A percentile compares a stretch with the other conserved stretches of the same genome.
Evolutionary conservation across 1,140 invertebrate genomes (phyloP).

Genomic region (Lasioglossum baleicum): DNA sequence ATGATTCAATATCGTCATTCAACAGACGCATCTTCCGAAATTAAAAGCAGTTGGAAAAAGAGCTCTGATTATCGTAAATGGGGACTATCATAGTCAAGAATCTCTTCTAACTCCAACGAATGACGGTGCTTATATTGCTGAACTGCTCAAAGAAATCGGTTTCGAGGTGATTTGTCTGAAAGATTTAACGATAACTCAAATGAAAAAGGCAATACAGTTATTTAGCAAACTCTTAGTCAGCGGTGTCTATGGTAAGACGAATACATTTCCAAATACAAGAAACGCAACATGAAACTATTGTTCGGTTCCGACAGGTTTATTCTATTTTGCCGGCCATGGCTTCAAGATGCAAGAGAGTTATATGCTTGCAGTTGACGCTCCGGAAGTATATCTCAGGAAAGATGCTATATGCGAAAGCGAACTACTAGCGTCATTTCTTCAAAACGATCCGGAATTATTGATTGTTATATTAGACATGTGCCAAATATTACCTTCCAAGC

Average conservation of each 20-base stretch:
- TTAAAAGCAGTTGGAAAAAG: conserved; percentile 72
- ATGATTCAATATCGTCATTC: conserved; percentile 16
- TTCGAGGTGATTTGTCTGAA: conserved; percentile 72
- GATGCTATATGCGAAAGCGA: conserved; percentile 74
- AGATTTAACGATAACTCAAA: conserved; percentile 69
- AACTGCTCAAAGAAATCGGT: conserved; percentile 69
- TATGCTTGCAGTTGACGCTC: conserved; percentile 73
- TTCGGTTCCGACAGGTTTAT: conserved; percentile 63
- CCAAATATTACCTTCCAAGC: conserved; percentile 69
- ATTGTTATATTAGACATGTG: conserved; percentile 75
- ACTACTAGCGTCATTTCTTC: conserved; percentile 65
- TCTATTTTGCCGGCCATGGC: conserved; percentile 77
- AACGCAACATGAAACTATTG: conserved; percentile 6
- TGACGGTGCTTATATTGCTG: conserved; percentile 70
- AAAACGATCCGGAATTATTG: conserved; percentile 71
- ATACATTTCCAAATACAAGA: neutral
- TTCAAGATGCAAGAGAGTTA: conserved; percentile 76
- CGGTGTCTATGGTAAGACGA: conserved; percentile 70
- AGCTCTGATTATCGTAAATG: conserved; percentile 74
- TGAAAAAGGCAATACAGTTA: conserved; percentile 69
- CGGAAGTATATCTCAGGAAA: conserved; percentile 64
- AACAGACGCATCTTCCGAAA: conserved; percentile 62
- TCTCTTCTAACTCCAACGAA: conserved; percentile 68
- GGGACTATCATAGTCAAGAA: conserved; percentile 66
- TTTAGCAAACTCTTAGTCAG: conserved; percentile 66